phyloP scores from a whole-genome alignment of 2,888 invertebrate species.

The Cerastoderma edule region DNA sequence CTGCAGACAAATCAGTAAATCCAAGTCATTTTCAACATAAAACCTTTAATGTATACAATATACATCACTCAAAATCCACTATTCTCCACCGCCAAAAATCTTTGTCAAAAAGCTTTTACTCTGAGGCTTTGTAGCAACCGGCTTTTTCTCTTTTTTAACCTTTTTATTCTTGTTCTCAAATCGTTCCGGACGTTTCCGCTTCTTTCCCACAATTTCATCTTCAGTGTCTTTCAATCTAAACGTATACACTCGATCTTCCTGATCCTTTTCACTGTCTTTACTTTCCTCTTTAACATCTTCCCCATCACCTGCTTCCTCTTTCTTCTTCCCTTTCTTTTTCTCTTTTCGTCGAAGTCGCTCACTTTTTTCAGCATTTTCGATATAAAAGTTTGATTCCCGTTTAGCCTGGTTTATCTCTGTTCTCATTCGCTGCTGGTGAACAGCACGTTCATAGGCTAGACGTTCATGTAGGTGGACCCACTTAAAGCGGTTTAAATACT shows the following conservation, averaged over 20 bases:
- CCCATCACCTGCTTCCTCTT: conserved; percentile 32
- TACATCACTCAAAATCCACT: too few relatives aligned
- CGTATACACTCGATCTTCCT: conserved; percentile 55
- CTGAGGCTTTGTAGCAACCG: not conserved
- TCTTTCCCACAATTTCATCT: conserved; percentile 67
- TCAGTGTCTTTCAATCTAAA: conserved; percentile 74
- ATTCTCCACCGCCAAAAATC: conserved; percentile 72
- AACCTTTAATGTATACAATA: too few relatives aligned
- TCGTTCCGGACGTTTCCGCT: conserved; percentile 1
- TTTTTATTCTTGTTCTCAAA: conserved; percentile 31
- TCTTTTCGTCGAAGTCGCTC: conserved; percentile 71
- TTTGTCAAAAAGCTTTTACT: conserved; percentile 70
- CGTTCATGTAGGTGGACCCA: conserved; percentile 98
- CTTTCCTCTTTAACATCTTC: conserved; percentile 55
- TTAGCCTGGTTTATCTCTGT: conserved; percentile 95
- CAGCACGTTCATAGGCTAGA: conserved; percentile 95
- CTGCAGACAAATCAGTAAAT: too few relatives aligned
- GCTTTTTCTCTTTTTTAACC: conserved; percentile 32
- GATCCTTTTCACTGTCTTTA: conserved; percentile 38
- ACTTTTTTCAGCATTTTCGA: conserved; percentile 88
- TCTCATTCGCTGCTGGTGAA: conserved; percentile 92
- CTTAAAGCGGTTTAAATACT: conserved; percentile 96
- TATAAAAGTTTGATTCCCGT: conserved; percentile 92
- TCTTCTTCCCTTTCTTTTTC: conserved; percentile 48
- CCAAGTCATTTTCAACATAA: too few relatives aligned